Base-by-base conservation (phyloP, 2,888 invertebrate genomes). In the Drosophila basisetae region DNA sequence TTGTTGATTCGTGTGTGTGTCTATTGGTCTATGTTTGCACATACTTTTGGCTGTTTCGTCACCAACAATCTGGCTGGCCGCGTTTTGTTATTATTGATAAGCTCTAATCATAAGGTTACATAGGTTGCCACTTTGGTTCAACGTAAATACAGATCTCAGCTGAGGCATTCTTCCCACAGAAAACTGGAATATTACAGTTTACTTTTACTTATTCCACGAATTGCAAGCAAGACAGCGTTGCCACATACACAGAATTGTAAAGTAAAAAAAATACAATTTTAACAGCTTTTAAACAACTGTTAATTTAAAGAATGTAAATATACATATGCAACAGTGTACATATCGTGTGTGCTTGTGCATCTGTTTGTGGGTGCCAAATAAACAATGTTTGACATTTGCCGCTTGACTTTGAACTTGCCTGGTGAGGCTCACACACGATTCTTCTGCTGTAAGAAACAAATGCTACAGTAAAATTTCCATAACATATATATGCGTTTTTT, bases 391-490 rank as follows among this genome's bases (percentile, higher is more conserved):
- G 58, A 68, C 50, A 58, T 43, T 58, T 73, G 60, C 25, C 49
- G 76, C 58, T 72, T 77, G 83, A 84, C 86, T 84, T 84, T 86
- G 86, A 84, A 84, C 84, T 84, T 85, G 74, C 65, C 62, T 30
- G 11, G 22, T 49, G 30, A 62, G 65, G 13, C 54, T 39, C 55
- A 58, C 18, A 61, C 55, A 55, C 39, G 35, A 33, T 61, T 41
- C 55, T 25, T 30, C 50, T 16, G 41, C 28, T 30, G 37, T 35
- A 18, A n/a, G 25, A 18, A 28, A 50, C 28, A 58, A 66, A 35
- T 43, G 39, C 49, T 60, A 60, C 62, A 65, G 50, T 52, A 47
- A 65, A 71, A 73, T 70, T 68, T 79, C 66, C 67, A 76, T 61
- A 62, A 55, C 37, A 70, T 52, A 22, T 52, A 54, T 4, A 25